phyloP scores from a whole-genome alignment of 1,140 invertebrate genomes.

The Drosophila bifasciata region DNA sequence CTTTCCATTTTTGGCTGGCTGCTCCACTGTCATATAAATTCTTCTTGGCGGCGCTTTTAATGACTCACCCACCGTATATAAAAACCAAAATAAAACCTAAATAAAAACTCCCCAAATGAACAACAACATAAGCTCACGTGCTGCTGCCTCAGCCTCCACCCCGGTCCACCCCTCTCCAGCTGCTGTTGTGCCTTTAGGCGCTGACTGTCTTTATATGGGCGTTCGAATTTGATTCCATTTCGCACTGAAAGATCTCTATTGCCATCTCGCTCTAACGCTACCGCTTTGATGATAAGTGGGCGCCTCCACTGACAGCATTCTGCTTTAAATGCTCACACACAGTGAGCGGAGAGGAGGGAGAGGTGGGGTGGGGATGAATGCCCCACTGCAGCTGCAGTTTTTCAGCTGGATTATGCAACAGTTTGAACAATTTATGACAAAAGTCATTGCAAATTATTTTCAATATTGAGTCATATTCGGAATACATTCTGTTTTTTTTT shows the following conservation, averaged over 20 bases:
- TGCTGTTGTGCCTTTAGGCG: too few relatives aligned
- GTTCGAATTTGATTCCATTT: slow-evolving; percentile 51
- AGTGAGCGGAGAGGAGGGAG: too few relatives aligned
- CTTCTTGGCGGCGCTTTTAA: slow-evolving; percentile 67
- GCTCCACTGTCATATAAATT: slow-evolving; percentile 71
- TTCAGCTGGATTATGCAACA: slow-evolving; percentile 64
- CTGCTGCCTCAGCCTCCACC: not conserved
- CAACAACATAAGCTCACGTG: slow-evolving; percentile 34
- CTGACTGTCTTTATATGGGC: slow-evolving; percentile 29
- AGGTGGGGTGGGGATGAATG: too few relatives aligned
- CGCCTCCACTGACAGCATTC: slow-evolving; percentile 46
- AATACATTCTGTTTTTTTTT: slow-evolving; percentile 7
- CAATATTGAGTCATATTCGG: slow-evolving; percentile 69
- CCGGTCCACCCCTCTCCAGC: not conserved
- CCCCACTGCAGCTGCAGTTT: slow-evolving; percentile 53
- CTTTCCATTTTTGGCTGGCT: slow-evolving; percentile 60
- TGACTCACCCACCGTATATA: slow-evolving; percentile 67
- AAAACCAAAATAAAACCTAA: slow-evolving; percentile 22
- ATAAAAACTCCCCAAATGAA: slow-evolving; percentile 17
- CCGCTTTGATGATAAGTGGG: slow-evolving; percentile 49
- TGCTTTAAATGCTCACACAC: slow-evolving; percentile 29
- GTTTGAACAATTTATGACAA: slow-evolving; percentile 72
- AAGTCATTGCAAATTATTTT: slow-evolving; percentile 73
- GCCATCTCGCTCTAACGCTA: slow-evolving; percentile 3
- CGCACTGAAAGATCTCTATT: slow-evolving; percentile 42